phyloP scores from a whole-genome alignment of 2,888 invertebrate species.

The Megalurothrips usitatus region DNA sequence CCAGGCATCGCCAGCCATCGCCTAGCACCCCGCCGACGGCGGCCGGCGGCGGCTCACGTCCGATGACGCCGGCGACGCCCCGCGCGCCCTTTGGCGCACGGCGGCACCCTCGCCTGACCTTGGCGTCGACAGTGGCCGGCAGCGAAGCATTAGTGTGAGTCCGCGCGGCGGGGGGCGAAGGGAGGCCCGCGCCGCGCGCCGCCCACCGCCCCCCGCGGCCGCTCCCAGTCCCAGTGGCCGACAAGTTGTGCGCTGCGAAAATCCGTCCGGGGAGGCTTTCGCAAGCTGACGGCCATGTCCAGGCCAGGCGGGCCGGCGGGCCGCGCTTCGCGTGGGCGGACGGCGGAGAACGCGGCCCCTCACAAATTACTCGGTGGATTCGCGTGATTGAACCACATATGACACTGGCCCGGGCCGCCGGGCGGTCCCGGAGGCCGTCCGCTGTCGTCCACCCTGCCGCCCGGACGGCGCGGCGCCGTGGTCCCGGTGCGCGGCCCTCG shows the following conservation, averaged over 20 bases:
- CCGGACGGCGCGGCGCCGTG: too few relatives aligned
- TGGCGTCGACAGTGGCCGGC: not conserved
- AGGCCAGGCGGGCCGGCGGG: not conserved
- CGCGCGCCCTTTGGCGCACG: not conserved
- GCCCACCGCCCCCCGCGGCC: not conserved
- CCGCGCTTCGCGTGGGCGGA: not conserved
- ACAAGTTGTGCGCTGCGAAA: not conserved
- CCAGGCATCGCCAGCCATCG: not conserved
- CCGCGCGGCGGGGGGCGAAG: not conserved
- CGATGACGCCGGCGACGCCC: too few relatives aligned
- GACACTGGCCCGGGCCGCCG: not conserved
- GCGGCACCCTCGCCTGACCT: not conserved
- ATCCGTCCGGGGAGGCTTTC: not conserved
- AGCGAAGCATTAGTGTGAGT: not conserved
- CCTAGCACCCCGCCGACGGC: not conserved
- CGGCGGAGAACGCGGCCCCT: not conserved
- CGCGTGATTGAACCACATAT: slow-evolving; percentile 11
- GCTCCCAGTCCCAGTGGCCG: not conserved
- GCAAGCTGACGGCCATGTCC: not conserved
- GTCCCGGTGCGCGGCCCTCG: too few relatives aligned
- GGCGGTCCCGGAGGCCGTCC: not conserved
- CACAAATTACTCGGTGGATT: not conserved
- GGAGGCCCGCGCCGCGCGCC: not conserved
- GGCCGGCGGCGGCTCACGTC: not conserved
- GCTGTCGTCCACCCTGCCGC: too few relatives aligned